Percentiles rank a stretch among this genome's conserved stretches.
Evolutionary conservation across 2,113 vertebrate genomes (phyloP).

Genomic region (Eublepharis macularius): DNA sequence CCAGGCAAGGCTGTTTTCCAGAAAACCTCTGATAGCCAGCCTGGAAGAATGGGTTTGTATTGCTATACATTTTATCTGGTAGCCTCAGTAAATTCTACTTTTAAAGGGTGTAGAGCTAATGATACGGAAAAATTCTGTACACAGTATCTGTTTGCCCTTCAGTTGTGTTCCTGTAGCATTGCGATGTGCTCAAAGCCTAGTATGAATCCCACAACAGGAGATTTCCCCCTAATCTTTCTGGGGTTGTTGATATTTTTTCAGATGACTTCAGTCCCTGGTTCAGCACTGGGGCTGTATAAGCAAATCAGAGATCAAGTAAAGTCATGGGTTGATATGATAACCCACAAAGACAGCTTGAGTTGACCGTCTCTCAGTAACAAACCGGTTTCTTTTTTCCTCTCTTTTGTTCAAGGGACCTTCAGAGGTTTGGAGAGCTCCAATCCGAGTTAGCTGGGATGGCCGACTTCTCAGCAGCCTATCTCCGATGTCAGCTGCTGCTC

Average conservation of each 20-base stretch:
- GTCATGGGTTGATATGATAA: not conserved
- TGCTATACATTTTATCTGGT: not conserved
- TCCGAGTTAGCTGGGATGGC: constrained; percentile 92
- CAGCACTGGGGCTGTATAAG: not conserved
- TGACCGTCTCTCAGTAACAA: not conserved
- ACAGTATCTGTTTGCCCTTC: not conserved
- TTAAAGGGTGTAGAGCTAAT: not conserved
- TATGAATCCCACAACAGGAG: not conserved
- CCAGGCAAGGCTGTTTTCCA: not conserved
- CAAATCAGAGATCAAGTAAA: no score
- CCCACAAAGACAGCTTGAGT: not conserved
- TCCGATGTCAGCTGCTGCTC: constrained; percentile 93
- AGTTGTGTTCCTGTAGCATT: not conserved
- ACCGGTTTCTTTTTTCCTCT: accelerated
- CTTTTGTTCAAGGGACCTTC: constrained; percentile 83
- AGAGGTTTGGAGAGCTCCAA: constrained; percentile 92
- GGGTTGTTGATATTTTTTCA: no score
- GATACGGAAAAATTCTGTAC: no score
- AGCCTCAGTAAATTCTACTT: not conserved
- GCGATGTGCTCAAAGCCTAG: not conserved
- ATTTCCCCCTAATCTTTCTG: not conserved
- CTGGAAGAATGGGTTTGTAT: not conserved
- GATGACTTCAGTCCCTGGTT: not conserved
- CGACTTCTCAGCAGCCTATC: constrained; percentile 94
- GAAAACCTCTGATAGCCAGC: not conserved